Conservation (phyloP, 1,140 invertebrate species). For the Zaprionus ornatus region DNA sequence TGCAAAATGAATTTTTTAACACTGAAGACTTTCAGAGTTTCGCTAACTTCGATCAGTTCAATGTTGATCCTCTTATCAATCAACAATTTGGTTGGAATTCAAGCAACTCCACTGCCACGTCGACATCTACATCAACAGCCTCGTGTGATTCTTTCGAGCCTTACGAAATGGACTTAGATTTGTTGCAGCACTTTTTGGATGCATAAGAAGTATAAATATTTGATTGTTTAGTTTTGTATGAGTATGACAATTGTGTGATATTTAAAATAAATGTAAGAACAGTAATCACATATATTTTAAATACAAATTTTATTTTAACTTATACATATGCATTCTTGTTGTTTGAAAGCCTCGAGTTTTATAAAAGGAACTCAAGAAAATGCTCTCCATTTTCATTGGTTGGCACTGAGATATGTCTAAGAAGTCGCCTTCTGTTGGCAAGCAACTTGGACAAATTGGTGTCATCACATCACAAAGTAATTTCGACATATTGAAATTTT, state of each 20-base stretch:
- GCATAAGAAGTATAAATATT: constrained; percentile 13
- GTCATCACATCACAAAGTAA: constrained; percentile 83
- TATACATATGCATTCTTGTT: not conserved
- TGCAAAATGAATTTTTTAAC: not conserved
- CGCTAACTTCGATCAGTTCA: not conserved
- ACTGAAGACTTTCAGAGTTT: not conserved
- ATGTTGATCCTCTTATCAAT: not conserved
- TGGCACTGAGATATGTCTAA: not conserved
- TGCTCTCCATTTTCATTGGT: not conserved
- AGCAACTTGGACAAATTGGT: constrained; percentile 73
- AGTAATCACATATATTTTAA: not conserved
- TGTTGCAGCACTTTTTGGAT: constrained; percentile 61
- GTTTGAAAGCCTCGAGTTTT: not conserved
- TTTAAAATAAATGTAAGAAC: constrained; percentile 5
- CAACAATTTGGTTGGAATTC: constrained; percentile 46
- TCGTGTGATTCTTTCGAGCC: constrained; percentile 38
- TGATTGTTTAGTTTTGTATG: not conserved
- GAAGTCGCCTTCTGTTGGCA: constrained; percentile 7
- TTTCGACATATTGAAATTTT: constrained; percentile 83
- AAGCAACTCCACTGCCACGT: constrained; percentile 28
- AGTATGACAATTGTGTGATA: not conserved
- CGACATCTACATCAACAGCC: constrained; percentile 23
- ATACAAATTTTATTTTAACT: not conserved
- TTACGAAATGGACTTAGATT: constrained; percentile 56
- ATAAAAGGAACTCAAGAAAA: not conserved